A percentile compares a stretch with the other conserved stretches of the same genome.
Conservation (phyloP, 1,140 invertebrate species). For the Agrilus planipennis region DNA sequence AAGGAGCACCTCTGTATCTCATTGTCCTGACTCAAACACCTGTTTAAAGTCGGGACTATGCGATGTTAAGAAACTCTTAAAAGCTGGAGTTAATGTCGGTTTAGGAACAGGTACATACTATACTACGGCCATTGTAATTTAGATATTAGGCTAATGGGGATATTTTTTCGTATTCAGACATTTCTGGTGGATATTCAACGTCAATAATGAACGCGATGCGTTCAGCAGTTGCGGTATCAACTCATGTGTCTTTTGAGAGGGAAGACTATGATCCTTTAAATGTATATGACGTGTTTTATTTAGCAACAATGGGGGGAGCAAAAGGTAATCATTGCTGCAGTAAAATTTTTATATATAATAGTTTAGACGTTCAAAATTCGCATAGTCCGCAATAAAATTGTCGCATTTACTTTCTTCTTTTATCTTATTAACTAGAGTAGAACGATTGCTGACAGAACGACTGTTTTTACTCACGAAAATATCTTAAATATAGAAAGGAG, state of each 20-base stretch:
- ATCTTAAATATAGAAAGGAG: no score
- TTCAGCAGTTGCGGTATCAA: slow-evolving; percentile 59
- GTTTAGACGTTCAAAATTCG: slow-evolving; percentile 2
- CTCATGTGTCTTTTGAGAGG: slow-evolving; percentile 43
- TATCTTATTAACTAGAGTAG: no score
- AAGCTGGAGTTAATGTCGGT: slow-evolving; percentile 59
- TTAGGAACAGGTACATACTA: slow-evolving; percentile 73
- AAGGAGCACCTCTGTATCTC: slow-evolving; percentile 54
- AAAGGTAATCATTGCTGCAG: slow-evolving; percentile 48
- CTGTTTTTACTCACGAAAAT: no score
- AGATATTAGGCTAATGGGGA: no score
- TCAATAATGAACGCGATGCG: slow-evolving; percentile 68
- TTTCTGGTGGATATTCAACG: slow-evolving; percentile 64
- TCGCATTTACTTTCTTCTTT: no score
- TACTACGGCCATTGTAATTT: no score
- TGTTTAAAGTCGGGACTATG: slow-evolving; percentile 74
- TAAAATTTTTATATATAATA: slow-evolving; percentile 2
- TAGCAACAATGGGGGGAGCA: slow-evolving; percentile 79
- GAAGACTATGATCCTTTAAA: slow-evolving; percentile 44
- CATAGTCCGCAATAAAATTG: no score
- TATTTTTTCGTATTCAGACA: slow-evolving; percentile 44
- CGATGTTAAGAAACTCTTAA: slow-evolving; percentile 53
- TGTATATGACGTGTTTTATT: slow-evolving; percentile 67
- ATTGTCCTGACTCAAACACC: slow-evolving; percentile 82
- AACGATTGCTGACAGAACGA: no score